A percentile compares a stretch with the other conserved stretches of the same genome.
These are phyloP conservation scores for Diabrotica undecimpunctata DNA, from an alignment of 1,140 invertebrate genomes.

Conservation along the genomic window DNA sequence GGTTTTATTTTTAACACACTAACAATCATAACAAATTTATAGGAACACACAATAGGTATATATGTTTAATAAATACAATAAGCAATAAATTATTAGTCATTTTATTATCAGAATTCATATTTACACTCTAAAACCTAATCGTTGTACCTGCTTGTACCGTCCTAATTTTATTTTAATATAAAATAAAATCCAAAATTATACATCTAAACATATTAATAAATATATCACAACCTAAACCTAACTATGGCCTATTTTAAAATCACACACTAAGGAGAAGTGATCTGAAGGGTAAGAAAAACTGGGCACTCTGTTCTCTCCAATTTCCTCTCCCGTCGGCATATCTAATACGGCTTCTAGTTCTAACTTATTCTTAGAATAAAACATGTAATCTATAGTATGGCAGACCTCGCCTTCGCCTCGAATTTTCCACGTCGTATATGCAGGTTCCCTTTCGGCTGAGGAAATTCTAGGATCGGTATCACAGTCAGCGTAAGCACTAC, in stretches of 20 bases:
- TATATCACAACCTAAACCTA: neutral
- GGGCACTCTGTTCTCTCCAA: conserved; percentile 66
- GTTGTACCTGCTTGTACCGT: too few species aligned
- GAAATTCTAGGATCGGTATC: conserved; percentile 26
- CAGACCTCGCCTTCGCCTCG: conserved; percentile 68
- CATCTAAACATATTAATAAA: conserved; percentile 7
- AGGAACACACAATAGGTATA: too few species aligned
- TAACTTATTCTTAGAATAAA: conserved; percentile 59
- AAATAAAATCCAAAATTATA: neutral
- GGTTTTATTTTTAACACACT: too few species aligned
- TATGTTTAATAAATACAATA: neutral
- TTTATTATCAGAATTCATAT: neutral
- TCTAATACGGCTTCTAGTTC: conserved; percentile 59
- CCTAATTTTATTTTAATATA: neutral
- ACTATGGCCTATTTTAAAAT: conserved; percentile 50
- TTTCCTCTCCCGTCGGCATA: conserved; percentile 63
- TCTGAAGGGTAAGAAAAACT: conserved; percentile 72
- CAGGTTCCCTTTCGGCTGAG: conserved; percentile 57
- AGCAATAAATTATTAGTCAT: neutral
- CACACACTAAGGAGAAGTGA: conserved; percentile 73
- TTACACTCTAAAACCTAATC: neutral
- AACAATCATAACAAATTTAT: too few species aligned
- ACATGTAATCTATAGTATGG: conserved; percentile 78
- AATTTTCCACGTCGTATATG: conserved; percentile 78
- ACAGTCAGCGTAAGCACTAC: conserved; percentile 53